Conservation (phyloP, 1,140 invertebrate genomes). For the Ruditapes philippinarum region DNA sequence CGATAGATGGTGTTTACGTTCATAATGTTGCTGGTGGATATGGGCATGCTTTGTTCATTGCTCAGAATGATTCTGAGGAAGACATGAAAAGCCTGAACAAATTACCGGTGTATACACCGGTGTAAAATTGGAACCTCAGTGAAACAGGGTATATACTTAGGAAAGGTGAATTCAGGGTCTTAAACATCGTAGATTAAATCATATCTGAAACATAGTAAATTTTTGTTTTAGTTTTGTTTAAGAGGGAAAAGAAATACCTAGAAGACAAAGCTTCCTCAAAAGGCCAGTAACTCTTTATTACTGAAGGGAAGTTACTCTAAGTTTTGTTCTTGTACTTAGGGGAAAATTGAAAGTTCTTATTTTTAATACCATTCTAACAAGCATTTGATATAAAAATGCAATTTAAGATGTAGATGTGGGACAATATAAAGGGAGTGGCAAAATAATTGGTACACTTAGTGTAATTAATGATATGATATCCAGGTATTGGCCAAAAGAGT, state of each 20-base stretch:
- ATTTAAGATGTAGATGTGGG: too few species aligned
- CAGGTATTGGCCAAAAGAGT: too few species aligned
- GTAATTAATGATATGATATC: too few species aligned
- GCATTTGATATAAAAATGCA: too few species aligned
- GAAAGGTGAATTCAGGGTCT: slow-evolving; percentile 38
- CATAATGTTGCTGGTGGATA: slow-evolving; percentile 94
- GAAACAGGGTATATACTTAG: background rate
- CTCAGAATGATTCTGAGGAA: slow-evolving; percentile 90
- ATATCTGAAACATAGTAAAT: background rate
- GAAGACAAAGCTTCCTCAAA: too few species aligned
- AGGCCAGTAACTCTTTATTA: background rate
- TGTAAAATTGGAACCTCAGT: background rate
- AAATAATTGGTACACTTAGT: too few species aligned
- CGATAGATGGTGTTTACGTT: slow-evolving; percentile 93
- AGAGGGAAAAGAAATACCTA: too few species aligned
- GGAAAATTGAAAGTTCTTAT: too few species aligned
- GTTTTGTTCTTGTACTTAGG: too few species aligned
- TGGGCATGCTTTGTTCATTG: slow-evolving; percentile 93
- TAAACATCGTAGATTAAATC: background rate
- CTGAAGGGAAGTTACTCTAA: background rate
- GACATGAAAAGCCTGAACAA: slow-evolving; percentile 90
- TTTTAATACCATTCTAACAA: too few species aligned
- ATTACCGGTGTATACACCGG: slow-evolving; percentile 88
- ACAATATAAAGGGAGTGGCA: too few species aligned
- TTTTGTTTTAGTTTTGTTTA: background rate